Percentiles rank a stretch among this genome's conserved stretches.
These are phyloP conservation scores for Cariama cristata DNA, from an alignment of 2,113 vertebrate species.

Conservation along the genomic window DNA sequence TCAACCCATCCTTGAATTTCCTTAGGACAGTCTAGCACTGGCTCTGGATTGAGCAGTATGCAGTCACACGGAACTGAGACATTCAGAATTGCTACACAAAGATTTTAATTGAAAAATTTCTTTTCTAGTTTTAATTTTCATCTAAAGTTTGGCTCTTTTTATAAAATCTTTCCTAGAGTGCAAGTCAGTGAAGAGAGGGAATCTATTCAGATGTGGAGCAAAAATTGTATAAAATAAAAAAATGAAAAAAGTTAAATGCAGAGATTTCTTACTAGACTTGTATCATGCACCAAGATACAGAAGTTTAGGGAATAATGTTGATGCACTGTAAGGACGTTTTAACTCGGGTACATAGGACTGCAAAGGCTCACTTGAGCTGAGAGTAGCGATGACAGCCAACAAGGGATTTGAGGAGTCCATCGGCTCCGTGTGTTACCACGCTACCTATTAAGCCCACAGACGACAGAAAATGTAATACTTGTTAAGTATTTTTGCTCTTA, in stretches of 20 bases:
- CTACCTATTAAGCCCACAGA: not conserved
- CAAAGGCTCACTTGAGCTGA: not conserved
- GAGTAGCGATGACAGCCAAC: not conserved
- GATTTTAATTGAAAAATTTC: not conserved
- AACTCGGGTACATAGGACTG: accelerated
- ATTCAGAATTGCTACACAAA: not conserved
- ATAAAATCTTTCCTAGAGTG: not conserved
- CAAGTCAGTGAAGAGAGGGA: not conserved
- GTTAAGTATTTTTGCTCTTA: not conserved
- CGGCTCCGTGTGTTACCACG: accelerated
- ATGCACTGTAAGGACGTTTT: not conserved
- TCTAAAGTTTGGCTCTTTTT: not conserved
- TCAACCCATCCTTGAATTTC: not conserved
- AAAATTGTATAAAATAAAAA: not conserved
- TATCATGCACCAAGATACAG: not conserved
- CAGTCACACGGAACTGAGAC: not conserved
- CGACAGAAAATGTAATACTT: not conserved
- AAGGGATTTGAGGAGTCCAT: not conserved
- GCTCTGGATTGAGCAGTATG: not conserved
- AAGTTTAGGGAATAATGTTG: not conserved
- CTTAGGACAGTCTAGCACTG: not conserved
- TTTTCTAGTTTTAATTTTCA: not conserved
- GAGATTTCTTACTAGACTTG: not conserved
- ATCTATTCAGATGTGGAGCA: not conserved
- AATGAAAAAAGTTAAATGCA: not conserved